Evolutionary conservation across 2,113 vertebrate genomes (phyloP), one percentile per base, ranked within the genome.

Genomic region (Xiphorhynchus elegans): DNA sequence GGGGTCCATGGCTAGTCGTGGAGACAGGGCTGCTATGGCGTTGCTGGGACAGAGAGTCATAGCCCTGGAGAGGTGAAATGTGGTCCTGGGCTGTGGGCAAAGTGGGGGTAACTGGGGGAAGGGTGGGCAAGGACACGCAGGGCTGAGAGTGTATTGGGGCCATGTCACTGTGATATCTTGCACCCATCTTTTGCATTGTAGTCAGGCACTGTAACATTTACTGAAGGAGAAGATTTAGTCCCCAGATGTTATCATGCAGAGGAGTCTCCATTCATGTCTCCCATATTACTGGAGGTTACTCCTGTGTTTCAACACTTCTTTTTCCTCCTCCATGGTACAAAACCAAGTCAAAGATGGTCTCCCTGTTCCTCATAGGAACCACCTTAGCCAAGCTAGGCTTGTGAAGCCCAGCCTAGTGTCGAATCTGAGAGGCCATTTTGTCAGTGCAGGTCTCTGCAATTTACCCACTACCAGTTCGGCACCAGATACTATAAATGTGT

Each of bases 61-160:
- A 4, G 14, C 10, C 42, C 15, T 49, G 17, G 3, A 6, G 10
- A 19, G 4, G 17, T 63, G 64, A 77, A 73, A 59, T 64, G 31
- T 0, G 0, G 7, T 52, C 20, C 7, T 82, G 40, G 42, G 50
- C 13, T 5, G 5, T 56, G 17, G 11, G 8, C 10, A 29, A 7
- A 6, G 19, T 31, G 7, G 4, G 8, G 21, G 17, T 14, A n/a
- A 25, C 10, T 29, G 0, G 1, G 29, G 11, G 21, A 12, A 8
- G 7, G 2, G 2, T 33, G 16, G 21, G 28, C 24, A 87, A 31
- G 20, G 31, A 16, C 47, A 67, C 10, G 4, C 19, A 68, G 29
- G 21, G 28, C 17, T 49, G 44, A 2, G 0, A 0, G 29, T 78
- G 18, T 7, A 1, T 7, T 2, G 4, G 26, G 24, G 28, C 17